These are phyloP conservation scores for Pampus argenteus DNA, from an alignment of 2,797 vertebrate species.

Conservation along the genomic window DNA sequence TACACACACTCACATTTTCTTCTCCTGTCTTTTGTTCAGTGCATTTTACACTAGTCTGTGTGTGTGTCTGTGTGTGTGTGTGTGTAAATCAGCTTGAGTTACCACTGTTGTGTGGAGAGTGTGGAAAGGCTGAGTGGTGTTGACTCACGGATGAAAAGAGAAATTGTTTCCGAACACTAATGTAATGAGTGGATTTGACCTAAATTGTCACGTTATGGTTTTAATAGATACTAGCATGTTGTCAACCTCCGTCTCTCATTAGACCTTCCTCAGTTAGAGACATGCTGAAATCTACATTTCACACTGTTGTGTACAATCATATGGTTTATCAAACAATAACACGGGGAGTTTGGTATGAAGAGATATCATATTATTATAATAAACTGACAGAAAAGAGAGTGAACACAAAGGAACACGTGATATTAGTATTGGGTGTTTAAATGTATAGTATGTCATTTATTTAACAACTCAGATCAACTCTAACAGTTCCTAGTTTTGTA, in stretches of 20 bases:
- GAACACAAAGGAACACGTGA: constrained; percentile 36
- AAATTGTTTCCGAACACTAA: neutral
- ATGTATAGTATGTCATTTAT: constrained; percentile 51
- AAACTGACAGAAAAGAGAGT: constrained; percentile 20
- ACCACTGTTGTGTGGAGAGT: neutral
- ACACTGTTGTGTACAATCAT: constrained; percentile 8
- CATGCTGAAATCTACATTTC: constrained; percentile 41
- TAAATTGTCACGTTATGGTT: neutral
- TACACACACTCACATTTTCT: neutral
- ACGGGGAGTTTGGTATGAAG: constrained; percentile 14
- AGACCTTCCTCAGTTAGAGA: constrained; percentile 40
- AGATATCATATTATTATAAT: constrained; percentile 26
- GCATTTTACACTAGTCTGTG: neutral
- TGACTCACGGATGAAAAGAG: neutral
- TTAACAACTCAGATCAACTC: constrained; percentile 25
- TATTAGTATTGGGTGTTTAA: constrained; percentile 24
- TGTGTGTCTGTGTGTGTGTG: neutral
- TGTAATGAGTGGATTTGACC: neutral
- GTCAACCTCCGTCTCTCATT: constrained; percentile 4
- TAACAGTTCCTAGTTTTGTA: constrained; percentile 11
- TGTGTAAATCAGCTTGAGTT: neutral
- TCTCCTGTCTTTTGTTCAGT: no score
- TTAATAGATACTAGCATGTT: neutral
- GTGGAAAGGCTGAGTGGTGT: neutral
- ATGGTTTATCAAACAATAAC: constrained; percentile 28